Evolutionary conservation across 2,888 invertebrate genomes (phyloP).

Genomic region (Hypomecis atomaria): DNA sequence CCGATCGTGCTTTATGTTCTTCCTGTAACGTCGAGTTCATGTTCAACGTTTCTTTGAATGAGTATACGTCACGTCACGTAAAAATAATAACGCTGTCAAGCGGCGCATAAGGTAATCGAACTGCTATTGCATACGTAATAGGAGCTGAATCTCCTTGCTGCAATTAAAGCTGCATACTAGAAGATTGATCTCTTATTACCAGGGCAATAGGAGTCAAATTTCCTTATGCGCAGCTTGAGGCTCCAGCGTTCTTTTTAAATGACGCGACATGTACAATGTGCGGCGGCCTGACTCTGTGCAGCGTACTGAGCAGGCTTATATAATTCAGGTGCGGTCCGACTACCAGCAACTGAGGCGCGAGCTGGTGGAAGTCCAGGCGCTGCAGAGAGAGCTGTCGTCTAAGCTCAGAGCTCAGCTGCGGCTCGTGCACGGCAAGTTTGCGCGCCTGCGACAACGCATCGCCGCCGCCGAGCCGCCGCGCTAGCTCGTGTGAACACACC

Average conservation of each 20-base stretch:
- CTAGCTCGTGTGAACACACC: constrained; percentile 35
- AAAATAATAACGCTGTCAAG: no score
- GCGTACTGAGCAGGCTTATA: neutral
- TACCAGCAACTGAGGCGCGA: constrained; percentile 92
- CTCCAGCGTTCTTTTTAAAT: no score
- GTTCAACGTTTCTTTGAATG: no score
- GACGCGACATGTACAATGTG: neutral
- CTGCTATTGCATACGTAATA: no score
- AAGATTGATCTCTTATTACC: neutral
- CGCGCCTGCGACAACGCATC: constrained; percentile 88
- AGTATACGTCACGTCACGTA: no score
- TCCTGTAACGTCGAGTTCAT: no score
- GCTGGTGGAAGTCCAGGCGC: constrained; percentile 91
- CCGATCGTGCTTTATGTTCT: no score
- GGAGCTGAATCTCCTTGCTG: no score
- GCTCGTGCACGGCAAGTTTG: constrained; percentile 90
- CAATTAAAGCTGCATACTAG: no score
- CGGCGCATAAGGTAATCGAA: no score
- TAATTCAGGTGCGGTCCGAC: constrained; percentile 87
- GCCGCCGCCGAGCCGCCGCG: constrained; percentile 79
- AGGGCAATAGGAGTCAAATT: no score
- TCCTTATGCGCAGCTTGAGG: no score
- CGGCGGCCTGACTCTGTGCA: neutral
- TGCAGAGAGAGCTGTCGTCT: constrained; percentile 91
- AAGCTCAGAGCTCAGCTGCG: constrained; percentile 89